Evolutionary conservation across 1,140 invertebrate species (phyloP).

Genomic region (Globodera rostochiensis): DNA sequence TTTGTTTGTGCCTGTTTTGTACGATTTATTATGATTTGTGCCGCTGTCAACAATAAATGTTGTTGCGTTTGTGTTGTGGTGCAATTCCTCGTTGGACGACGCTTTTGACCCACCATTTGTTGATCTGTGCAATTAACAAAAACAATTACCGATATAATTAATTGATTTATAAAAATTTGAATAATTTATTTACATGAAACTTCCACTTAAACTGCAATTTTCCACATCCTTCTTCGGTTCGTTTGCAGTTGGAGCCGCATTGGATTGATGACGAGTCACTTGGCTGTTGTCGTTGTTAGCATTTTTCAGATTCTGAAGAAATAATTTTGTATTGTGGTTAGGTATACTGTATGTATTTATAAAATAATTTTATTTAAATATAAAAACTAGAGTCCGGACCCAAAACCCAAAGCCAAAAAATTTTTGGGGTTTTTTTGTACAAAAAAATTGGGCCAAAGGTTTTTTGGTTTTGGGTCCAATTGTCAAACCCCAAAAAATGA

Average conservation of each 20-base stretch:
- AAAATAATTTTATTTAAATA: conserved; percentile 5
- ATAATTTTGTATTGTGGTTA: not conserved
- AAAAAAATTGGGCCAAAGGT: no score
- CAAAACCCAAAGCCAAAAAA: no score
- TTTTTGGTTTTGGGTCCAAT: no score
- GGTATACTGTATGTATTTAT: not conserved
- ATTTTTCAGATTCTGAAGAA: conserved; percentile 12
- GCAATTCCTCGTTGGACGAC: not conserved
- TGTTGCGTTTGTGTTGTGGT: no score
- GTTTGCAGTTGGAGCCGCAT: no score
- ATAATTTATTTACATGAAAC: not conserved
- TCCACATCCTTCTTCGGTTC: not conserved
- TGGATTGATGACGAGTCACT: not conserved
- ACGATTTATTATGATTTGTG: not conserved
- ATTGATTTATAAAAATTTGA: not conserved
- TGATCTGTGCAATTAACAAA: not conserved
- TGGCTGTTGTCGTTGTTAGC: not conserved
- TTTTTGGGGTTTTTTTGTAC: no score
- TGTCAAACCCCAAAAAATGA: no score
- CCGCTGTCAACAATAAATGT: not conserved
- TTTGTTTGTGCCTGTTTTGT: not conserved
- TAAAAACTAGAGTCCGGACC: no score
- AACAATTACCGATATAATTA: not conserved
- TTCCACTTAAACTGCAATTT: not conserved
- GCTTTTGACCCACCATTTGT: not conserved